A percentile compares a stretch with the other conserved stretches of the same genome.
phyloP scores from a whole-genome alignment of 2,888 invertebrate genomes.

The Hydrotaea diabolus region DNA sequence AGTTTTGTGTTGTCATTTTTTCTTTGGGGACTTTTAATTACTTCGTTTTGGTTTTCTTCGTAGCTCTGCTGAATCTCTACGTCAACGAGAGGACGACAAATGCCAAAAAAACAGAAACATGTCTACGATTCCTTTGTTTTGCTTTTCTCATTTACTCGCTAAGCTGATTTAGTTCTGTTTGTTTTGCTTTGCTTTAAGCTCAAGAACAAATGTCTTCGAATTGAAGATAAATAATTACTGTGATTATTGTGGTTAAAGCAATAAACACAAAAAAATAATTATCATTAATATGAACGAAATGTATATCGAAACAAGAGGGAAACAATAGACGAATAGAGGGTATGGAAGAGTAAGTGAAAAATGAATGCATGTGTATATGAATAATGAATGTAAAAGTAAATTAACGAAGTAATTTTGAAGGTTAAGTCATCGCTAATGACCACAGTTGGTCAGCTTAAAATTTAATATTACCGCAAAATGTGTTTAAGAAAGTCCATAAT shows the following conservation, averaged over 20 bases:
- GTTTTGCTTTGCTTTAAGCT: background rate
- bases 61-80: background rate
- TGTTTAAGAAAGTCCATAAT: too few relatives aligned
- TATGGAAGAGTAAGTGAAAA: background rate
- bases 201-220: background rate
- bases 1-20: background rate
- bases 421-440: background rate
- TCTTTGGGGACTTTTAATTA: background rate
- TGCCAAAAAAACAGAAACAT: background rate
- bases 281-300: background rate
- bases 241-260: background rate
- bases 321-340: background rate
- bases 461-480: too few relatives aligned
- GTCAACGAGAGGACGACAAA: background rate
- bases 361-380: background rate
- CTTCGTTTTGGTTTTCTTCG: background rate
- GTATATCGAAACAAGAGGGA: background rate
- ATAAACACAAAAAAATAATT: background rate
- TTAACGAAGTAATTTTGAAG: background rate
- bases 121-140: background rate
- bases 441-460: background rate
- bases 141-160: background rate
- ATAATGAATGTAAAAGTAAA: background rate
- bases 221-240: background rate
- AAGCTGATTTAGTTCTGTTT: constrained; percentile 2